Percentiles rank a stretch among this genome's conserved stretches.
These are phyloP conservation scores for Pristionchus pacificus DNA, from an alignment of 1,140 invertebrate genomes.

Conservation along the genomic window DNA sequence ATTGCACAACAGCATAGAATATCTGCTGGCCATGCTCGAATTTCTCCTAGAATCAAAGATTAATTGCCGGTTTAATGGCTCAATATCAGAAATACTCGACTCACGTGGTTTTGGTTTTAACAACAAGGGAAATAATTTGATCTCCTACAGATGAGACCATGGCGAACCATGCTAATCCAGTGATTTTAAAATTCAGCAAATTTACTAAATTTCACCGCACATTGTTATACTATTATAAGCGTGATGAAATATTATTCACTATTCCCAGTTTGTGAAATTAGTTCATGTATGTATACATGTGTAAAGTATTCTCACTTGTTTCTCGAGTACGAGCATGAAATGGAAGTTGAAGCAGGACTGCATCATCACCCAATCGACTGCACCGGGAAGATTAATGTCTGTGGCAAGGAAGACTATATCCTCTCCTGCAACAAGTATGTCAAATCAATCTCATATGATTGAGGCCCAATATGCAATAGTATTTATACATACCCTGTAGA, in stretches of 20 bases:
- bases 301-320: too few relatives aligned
- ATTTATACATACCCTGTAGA: conserved; percentile 65
- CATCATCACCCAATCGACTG: conserved; percentile 99
- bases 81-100: neutral
- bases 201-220: too few relatives aligned
- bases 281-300: too few relatives aligned
- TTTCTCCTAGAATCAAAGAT: conserved; percentile 65
- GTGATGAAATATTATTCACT: too few relatives aligned
- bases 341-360: conserved; percentile 97
- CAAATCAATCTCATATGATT: neutral
- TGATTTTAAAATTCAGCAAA: too few relatives aligned
- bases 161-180: too few relatives aligned
- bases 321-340: conserved; percentile 98
- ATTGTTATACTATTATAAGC: too few relatives aligned
- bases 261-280: too few relatives aligned
- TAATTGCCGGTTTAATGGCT: conserved; percentile 4
- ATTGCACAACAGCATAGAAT: conserved; percentile 98
- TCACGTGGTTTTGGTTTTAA: conserved; percentile 43
- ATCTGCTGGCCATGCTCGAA: conserved; percentile 88
- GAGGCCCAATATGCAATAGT: neutral
- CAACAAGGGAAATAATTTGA: too few relatives aligned
- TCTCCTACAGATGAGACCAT: too few relatives aligned
- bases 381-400: conserved; percentile 97
- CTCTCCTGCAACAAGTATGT: conserved; percentile 66
- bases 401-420: conserved; percentile 99